A percentile compares a stretch with the other conserved stretches of the same genome.
Evolutionary conservation across 2,797 vertebrate genomes (phyloP).

Genomic region (Urophycis tenuis): DNA sequence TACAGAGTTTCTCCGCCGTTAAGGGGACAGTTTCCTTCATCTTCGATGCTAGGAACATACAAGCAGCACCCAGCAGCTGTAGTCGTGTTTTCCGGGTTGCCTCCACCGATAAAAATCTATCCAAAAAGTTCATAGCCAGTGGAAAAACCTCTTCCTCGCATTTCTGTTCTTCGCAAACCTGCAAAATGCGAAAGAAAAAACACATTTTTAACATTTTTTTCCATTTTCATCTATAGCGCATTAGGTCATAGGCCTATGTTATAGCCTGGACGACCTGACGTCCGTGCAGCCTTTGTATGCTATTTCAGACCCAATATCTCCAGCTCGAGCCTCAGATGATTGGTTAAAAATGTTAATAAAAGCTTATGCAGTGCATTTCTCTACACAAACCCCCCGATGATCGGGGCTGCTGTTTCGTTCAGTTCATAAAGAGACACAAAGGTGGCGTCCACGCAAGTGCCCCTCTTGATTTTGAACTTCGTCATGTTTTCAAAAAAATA

Average conservation of each 20-base stretch:
- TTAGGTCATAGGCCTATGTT: neutral
- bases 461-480: constrained; percentile 84
- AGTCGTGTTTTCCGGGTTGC: constrained; percentile 85
- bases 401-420: constrained; percentile 32
- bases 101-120: constrained; percentile 93
- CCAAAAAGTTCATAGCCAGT: constrained; percentile 98
- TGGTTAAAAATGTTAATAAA: constrained; percentile 17
- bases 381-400: neutral
- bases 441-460: constrained; percentile 81
- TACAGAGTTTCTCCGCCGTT: constrained; percentile 93
- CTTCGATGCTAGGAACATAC: constrained; percentile 98
- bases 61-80: constrained; percentile 92
- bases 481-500: constrained; percentile 99
- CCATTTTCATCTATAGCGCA: neutral
- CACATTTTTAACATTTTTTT: neutral
- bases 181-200: constrained; percentile 20
- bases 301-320: neutral
- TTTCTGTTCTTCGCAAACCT: constrained; percentile 98
- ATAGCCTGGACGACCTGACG: neutral
- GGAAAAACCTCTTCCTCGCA: constrained; percentile 98
- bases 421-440: constrained; percentile 81
- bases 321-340: neutral
- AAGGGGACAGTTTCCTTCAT: constrained; percentile 98
- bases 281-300: neutral
- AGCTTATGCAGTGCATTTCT: constrained; percentile 18